Conservation (phyloP, 2,797 vertebrate species). For the Adrianichthys oophorus region DNA sequence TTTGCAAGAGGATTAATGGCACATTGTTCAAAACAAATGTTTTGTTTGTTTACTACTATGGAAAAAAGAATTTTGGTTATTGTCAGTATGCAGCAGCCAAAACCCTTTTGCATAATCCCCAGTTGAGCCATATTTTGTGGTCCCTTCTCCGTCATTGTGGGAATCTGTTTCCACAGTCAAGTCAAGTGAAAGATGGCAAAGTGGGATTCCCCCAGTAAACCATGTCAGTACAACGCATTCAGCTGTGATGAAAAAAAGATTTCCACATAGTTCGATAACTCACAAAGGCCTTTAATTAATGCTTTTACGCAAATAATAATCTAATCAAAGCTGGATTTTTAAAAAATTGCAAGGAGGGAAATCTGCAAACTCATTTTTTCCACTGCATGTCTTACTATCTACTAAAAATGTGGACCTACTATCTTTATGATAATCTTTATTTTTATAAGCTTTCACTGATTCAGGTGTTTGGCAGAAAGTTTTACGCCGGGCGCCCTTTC, state of each 20-base stretch:
- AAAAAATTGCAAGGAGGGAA: no score
- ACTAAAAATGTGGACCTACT: no score
- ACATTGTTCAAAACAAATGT: slow-evolving; percentile 41
- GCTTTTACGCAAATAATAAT: no score
- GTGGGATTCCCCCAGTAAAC: slow-evolving; percentile 18
- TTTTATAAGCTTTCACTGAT: no score
- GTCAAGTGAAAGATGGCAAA: slow-evolving; percentile 38
- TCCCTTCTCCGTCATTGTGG: slow-evolving; percentile 44
- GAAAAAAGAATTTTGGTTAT: slow-evolving; percentile 27
- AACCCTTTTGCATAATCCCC: slow-evolving; percentile 54
- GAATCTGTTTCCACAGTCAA: slow-evolving; percentile 30
- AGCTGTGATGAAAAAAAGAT: background rate
- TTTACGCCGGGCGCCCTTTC: no score
- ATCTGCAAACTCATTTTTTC: no score
- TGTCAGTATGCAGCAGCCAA: slow-evolving; percentile 36
- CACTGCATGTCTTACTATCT: no score
- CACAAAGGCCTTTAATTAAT: no score
- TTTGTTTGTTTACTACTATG: slow-evolving; percentile 45
- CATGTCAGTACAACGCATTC: slow-evolving; percentile 3
- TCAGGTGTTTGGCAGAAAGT: no score
- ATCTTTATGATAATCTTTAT: no score
- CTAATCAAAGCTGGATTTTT: no score
- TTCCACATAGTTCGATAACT: background rate
- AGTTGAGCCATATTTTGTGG: slow-evolving; percentile 41
- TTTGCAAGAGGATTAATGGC: slow-evolving; percentile 31